A percentile compares a stretch with the other conserved stretches of the same genome.
These are phyloP conservation scores for Zapornia atra DNA, from an alignment of 2,113 vertebrate genomes.

Conservation along the genomic window DNA sequence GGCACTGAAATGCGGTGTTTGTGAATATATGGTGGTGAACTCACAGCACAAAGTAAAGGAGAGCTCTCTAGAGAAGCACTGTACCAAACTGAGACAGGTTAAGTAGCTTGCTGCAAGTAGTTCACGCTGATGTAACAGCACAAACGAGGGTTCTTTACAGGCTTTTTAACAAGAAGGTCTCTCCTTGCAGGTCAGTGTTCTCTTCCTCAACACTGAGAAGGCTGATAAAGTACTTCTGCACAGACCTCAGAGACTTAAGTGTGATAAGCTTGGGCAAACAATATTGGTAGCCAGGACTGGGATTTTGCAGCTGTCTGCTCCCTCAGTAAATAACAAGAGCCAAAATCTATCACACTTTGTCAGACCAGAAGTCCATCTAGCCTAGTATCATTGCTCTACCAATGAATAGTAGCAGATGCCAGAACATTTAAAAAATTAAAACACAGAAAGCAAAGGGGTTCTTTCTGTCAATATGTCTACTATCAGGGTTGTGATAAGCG, in stretches of 20 bases:
- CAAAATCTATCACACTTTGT: background rate
- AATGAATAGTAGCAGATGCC: background rate
- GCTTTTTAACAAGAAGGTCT: background rate
- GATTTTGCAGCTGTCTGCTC: background rate
- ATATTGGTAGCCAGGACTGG: background rate
- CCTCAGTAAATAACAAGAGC: background rate
- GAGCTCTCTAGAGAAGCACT: background rate
- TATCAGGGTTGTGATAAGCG: too few species aligned
- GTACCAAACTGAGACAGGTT: background rate
- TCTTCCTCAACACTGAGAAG: background rate
- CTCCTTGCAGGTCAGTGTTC: background rate
- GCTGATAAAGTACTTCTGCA: background rate
- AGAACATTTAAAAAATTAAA: background rate
- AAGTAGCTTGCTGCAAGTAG: background rate
- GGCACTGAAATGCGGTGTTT: background rate
- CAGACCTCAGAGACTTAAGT: background rate
- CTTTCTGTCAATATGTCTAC: background rate
- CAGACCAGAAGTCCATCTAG: background rate
- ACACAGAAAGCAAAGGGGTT: background rate
- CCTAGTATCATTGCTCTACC: background rate
- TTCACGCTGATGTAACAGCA: background rate
- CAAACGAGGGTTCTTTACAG: rapidly evolving
- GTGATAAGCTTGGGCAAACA: background rate
- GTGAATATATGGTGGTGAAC: background rate
- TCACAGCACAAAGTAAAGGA: background rate